Base-by-base conservation (phyloP, 2,797 vertebrate genomes). In the Phataginus tetradactyla region DNA sequence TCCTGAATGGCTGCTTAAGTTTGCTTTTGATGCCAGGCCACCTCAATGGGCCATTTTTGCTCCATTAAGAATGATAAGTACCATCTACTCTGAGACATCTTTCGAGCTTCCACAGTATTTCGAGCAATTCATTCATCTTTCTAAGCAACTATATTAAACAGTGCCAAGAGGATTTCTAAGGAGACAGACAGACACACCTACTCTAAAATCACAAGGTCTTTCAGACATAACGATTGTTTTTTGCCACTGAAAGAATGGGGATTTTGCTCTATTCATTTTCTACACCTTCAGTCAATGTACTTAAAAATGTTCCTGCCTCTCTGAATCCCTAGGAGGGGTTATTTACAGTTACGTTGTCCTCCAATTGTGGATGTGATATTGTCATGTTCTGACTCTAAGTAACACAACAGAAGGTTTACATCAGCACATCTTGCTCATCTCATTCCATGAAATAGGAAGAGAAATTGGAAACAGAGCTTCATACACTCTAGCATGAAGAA, bases 351-450 rank as follows among this genome's bases (percentile, higher is more conserved):
- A 74, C 0, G 13, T 34, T 8, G 0, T 18, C 86, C 74, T 94
- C 64, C 34, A 27, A 13, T 88, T 89, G 61, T 81, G 49, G 29
- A 42, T 84, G 51, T 92, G 81, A 84, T 87, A 45, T 25, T 95
- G 68, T 13, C n/a, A 7, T 75, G 72, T 71, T 96, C 95, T 92
- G 8, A 91, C 79, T 94, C 57, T 29, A 25, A 68, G 92, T 71
- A 83, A 86, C 68, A 94, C 77, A 85, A 77, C 88, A 97, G 97
- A 96, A 66, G 72, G 75, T 92, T 98, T 64, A 53, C n/a, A 84
- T 53, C 42, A 84, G 45, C 45, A 18, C 0, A 1, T 59, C 37
- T 34, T 64, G 64, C 89, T 93, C 57, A 80, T 34, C 21, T 55
- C 90, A 78, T 29, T 96, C 78, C 93, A 42, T 27, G 29, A 72